Evolutionary conservation across 2,113 vertebrate species (phyloP), one percentile per base, ranked within the genome.

Genomic region (Dipodomys merriami): DNA sequence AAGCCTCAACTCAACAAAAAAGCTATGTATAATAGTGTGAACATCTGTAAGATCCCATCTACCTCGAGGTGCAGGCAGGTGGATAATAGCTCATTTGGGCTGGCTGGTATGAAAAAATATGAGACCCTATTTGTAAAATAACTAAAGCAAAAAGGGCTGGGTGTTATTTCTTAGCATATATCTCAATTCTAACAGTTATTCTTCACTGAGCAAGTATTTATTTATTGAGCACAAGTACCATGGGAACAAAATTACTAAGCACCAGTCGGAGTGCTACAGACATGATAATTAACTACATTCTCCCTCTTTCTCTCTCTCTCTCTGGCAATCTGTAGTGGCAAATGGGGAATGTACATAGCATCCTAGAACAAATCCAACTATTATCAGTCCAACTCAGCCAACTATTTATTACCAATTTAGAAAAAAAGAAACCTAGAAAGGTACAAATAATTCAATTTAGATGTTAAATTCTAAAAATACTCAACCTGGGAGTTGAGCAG

Each of bases 381-480:
- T 44, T 10, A 44, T 11, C 83, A 60, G 65, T 57, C 16, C 53
- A 57, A 57, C 53, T 16, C 53, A 57, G 12, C 53, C 53, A 57
- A 57, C 53, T 57, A 57, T 18, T 57, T 57, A 18, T 57, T 57
- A 57, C 53, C 53, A 57, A 18, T 13, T 4, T 57, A 16, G 53
- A 13, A 13, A 13, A 16, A 13, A 16, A 16, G 15, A 16, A 57
- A 57, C 15, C 49, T 49, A 49, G 49, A 49, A 13, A 12, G 8
- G 49, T 53, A 53, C 49, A 53, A 53, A 13, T 9, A 53, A 57
- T 57, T 57, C 15, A 57, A 57, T 57, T 13, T 57, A 57, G 53
- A 57, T 57, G 6, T 78, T 90, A 73, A 83, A 92, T 79, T 93
- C 67, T 93, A 68, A 84, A 93, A 96, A 11, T 39, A 81, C 33